Evolutionary conservation across 2,888 invertebrate genomes (phyloP).

Genomic region (Himalopsyche anomala): DNA sequence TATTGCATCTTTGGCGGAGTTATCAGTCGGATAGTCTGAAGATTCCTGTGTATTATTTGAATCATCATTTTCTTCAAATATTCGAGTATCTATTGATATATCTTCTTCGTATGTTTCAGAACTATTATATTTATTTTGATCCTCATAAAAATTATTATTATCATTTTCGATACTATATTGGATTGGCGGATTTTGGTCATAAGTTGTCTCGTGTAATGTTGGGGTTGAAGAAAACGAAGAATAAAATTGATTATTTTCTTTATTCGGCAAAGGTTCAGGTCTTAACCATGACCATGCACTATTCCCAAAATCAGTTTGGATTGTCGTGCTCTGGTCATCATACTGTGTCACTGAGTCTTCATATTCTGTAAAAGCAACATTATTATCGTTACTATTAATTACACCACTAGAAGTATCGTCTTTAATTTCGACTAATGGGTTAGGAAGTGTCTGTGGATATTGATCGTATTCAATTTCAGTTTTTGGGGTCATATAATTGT

Average conservation of each 20-base stretch:
- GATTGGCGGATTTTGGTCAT: neutral
- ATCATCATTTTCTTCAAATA: neutral
- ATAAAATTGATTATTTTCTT: neutral
- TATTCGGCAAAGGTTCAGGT: neutral
- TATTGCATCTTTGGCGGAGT: neutral
- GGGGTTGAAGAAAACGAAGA: neutral
- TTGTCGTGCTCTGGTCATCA: neutral
- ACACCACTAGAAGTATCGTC: neutral
- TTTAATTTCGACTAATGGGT: neutral
- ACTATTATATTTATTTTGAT: neutral
- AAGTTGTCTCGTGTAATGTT: neutral
- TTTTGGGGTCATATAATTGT: conserved; percentile 38
- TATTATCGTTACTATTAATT: neutral
- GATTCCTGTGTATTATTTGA: neutral
- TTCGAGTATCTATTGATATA: neutral
- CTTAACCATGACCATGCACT: neutral
- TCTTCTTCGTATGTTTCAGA: neutral
- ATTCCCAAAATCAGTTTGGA: neutral
- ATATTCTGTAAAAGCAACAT: neutral
- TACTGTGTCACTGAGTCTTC: neutral
- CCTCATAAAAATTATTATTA: neutral
- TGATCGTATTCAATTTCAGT: conserved; percentile 23
- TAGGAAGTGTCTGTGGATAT: neutral
- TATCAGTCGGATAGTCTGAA: neutral
- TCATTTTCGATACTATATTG: neutral